phyloP scores from a whole-genome alignment of 2,888 invertebrate species.

The Apotomis turbidana region DNA sequence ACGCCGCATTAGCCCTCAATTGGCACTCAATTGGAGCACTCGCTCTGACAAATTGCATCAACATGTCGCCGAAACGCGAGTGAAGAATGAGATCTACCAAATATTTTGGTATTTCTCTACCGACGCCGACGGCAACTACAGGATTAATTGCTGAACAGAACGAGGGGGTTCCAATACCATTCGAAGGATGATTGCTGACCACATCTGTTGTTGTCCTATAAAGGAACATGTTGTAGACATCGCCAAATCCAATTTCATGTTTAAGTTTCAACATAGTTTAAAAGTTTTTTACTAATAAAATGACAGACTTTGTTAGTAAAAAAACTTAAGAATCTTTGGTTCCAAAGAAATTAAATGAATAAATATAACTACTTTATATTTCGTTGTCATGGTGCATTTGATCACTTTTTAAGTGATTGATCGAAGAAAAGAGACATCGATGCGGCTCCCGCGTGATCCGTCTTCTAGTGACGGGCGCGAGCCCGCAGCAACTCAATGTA shows the following conservation, averaged over 20 bases:
- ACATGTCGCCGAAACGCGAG: not conserved
- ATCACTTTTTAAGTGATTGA: constrained; percentile 4
- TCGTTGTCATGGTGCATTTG: not conserved
- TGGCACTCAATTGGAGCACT: constrained; percentile 18
- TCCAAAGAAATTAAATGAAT: too few relatives aligned
- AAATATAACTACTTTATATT: not conserved
- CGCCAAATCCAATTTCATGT: too few relatives aligned
- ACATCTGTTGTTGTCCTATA: too few relatives aligned
- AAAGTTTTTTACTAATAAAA: too few relatives aligned
- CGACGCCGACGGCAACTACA: not conserved
- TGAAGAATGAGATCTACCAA: not conserved
- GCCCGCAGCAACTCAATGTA: not conserved
- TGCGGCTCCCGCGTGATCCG: not conserved
- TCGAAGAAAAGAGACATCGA: not conserved
- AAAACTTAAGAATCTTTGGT: too few relatives aligned
- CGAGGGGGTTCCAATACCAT: too few relatives aligned
- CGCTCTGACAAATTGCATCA: constrained; percentile 14
- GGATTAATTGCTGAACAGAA: too few relatives aligned
- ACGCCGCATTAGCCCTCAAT: constrained; percentile 17
- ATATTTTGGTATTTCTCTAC: not conserved
- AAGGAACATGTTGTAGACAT: too few relatives aligned
- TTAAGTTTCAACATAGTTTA: too few relatives aligned
- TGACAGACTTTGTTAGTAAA: too few relatives aligned
- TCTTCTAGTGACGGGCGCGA: not conserved
- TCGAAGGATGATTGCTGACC: too few relatives aligned